Base-by-base conservation (phyloP, 2,888 invertebrate genomes). In the Allygus modestus region DNA sequence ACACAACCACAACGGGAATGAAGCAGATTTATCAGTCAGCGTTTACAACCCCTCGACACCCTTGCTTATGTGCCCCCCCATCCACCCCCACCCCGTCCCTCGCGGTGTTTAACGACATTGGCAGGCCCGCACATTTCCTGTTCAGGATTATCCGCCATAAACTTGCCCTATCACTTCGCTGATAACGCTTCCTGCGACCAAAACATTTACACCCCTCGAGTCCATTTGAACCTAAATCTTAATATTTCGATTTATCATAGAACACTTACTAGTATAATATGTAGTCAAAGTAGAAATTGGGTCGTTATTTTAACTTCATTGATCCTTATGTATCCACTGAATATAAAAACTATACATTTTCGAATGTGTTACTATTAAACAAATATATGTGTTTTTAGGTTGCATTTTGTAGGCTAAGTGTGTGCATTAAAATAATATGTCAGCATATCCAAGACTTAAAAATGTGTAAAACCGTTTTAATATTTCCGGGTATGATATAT, bases 81-180 rank as follows among this genome's bases (percentile, higher is more conserved):
- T n/a, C 4, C 1, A 15, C 31, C 7, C 15, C 2, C 65, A 2
- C 26, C 58, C 58, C 58, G 1, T 15, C 2, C 31, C 28, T 31
- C 11, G 15, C 31, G 0, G 28, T 11, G 65, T 26, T 65, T 71
- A 69, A 71, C 71, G 37, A 71, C 71, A 37, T 71, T 71, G 33
- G 71, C 71, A 41, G 71, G n/a, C 71, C 41, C 41, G 17, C 71
- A 41, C 71, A 41, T 71, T 71, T 71, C 71, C 71, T 71, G 71
- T 41, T 71, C 23, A 20, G 20, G 23, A 71, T 71, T 71, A 71
- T 20, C 23, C 41, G 11, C 37, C 71, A 41, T 71, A 41, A 37
- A 71, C 71, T 71, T 65, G 28, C 31, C 65, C 28, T 65, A 65
- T 65, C 65, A 65, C 23, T 15, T 15, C 28, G 17, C 31, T 65